Evolutionary conservation across 1,140 invertebrate genomes (phyloP).

Genomic region (Plutomurus gul): DNA sequence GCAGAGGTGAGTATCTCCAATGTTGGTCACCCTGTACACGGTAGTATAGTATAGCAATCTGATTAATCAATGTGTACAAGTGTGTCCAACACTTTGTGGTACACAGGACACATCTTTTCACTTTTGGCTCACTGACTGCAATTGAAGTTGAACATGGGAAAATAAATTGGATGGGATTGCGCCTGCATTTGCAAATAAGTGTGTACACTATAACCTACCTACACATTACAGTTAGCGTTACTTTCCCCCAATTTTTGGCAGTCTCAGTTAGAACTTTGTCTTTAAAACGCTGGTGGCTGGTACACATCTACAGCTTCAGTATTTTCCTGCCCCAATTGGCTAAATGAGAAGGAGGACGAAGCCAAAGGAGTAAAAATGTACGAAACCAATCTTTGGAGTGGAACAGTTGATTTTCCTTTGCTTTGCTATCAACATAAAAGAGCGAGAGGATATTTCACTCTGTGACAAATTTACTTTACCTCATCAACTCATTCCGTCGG

Average conservation of each 20-base stretch:
- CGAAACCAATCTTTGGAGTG: background rate
- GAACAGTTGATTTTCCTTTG: background rate
- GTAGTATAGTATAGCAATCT: background rate
- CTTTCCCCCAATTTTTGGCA: background rate
- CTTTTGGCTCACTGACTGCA: background rate
- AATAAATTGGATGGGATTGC: background rate
- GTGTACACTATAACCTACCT: background rate
- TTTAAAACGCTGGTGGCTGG: too few relatives aligned
- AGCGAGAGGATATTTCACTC: slow-evolving; percentile 20
- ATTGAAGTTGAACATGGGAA: too few relatives aligned
- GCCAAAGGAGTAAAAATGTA: background rate
- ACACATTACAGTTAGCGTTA: background rate
- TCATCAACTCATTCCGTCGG: slow-evolving; percentile 3
- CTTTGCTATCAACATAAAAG: background rate
- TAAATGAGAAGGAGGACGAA: background rate
- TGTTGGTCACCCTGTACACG: too few relatives aligned
- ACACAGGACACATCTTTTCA: too few relatives aligned
- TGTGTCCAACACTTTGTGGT: background rate
- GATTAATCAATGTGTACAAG: background rate
- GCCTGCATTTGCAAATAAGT: too few relatives aligned
- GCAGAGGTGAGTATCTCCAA: too few relatives aligned
- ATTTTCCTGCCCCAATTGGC: background rate
- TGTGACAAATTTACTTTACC: slow-evolving; percentile 23
- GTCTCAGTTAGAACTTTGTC: background rate
- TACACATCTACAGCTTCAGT: slow-evolving; percentile 4